A percentile compares a stretch with the other conserved stretches of the same genome.
These are phyloP conservation scores for Hestina assimilis DNA, from an alignment of 1,140 invertebrate genomes.

Conservation along the genomic window DNA sequence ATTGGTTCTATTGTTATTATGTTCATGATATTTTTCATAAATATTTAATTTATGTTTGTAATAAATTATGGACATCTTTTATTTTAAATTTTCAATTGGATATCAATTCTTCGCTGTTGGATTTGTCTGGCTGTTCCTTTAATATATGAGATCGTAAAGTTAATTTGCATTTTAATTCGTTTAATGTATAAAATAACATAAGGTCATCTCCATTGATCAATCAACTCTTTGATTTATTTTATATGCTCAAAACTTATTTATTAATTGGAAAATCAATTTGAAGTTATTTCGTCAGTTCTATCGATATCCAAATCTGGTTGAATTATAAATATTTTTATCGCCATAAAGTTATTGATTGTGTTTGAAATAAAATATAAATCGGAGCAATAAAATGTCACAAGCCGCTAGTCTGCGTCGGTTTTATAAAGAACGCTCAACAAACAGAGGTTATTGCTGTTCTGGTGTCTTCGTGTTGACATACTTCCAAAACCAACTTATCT, in stretches of 20 bases:
- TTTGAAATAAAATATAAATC: too few relatives aligned
- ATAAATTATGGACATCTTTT: not conserved
- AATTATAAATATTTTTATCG: too few relatives aligned
- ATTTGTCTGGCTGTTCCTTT: not conserved
- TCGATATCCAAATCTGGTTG: too few relatives aligned
- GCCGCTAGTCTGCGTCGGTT: too few relatives aligned
- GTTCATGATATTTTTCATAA: not conserved
- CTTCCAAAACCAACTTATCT: too few relatives aligned
- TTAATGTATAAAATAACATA: not conserved
- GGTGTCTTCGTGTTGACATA: too few relatives aligned
- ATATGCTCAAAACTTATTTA: not conserved
- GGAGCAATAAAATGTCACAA: too few relatives aligned
- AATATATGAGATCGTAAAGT: not conserved
- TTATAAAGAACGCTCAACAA: too few relatives aligned
- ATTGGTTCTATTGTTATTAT: not conserved
- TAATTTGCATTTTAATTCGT: constrained; percentile 5
- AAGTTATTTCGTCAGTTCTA: constrained; percentile 1
- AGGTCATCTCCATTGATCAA: constrained; percentile 1
- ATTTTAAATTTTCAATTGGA: not conserved
- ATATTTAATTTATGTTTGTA: not conserved
- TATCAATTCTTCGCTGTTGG: not conserved
- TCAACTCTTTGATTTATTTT: constrained; percentile 13
- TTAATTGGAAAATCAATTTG: constrained; percentile 10
- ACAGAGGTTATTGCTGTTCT: too few relatives aligned
- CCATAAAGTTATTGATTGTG: too few relatives aligned